Percentiles rank a stretch among this genome's conserved stretches.
Conservation (phyloP, 2,888 invertebrate genomes). For the Stenchaetothrips biformis region DNA sequence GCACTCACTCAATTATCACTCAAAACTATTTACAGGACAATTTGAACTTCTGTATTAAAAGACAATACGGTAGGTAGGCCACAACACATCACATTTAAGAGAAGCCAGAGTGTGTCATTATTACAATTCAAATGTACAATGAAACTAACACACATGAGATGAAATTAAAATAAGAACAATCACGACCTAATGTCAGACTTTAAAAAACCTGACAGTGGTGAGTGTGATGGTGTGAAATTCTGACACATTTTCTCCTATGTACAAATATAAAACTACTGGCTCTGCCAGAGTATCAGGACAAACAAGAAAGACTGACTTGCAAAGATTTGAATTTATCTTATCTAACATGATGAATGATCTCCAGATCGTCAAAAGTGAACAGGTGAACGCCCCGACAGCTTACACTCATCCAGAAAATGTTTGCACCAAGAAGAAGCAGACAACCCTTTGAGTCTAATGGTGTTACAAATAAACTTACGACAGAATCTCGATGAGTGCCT, state of each 20-base stretch:
- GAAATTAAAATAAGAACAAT: neutral
- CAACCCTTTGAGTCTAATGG: neutral
- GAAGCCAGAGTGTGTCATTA: neutral
- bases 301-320: slow-evolving; percentile 6
- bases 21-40: slow-evolving; percentile 2
- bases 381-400: neutral
- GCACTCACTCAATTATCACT: neutral
- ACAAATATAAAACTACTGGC: slow-evolving; percentile 9
- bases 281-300: neutral
- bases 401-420: neutral
- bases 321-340: neutral
- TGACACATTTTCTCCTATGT: neutral
- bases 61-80: slow-evolving; percentile 8
- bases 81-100: slow-evolving; percentile 16
- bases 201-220: neutral
- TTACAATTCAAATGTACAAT: slow-evolving; percentile 12
- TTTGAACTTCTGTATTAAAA: slow-evolving; percentile 3
- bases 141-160: neutral
- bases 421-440: neutral
- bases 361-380: neutral
- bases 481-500: slow-evolving; percentile 8
- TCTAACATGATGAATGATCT: neutral
- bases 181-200: neutral
- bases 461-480: neutral
- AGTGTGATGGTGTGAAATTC: neutral